Evolutionary conservation across 1,140 invertebrate species (phyloP).

Genomic region (Rhagoletis pomonella): DNA sequence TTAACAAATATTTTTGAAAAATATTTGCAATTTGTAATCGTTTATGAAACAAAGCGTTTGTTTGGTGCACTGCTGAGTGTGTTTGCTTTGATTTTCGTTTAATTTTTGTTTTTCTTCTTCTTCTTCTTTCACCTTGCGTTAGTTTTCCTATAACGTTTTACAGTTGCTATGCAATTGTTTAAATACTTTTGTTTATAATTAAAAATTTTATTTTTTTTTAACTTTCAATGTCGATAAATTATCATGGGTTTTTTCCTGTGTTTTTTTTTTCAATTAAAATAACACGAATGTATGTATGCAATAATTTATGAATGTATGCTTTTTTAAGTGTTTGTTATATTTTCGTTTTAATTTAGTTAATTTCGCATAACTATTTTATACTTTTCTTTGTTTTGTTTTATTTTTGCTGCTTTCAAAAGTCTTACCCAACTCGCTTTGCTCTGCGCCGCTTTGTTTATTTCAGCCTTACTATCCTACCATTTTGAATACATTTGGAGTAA

Average conservation of each 20-base stretch:
- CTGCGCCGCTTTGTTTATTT: constrained; percentile 64
- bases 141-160: too few species aligned
- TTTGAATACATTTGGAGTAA: constrained; percentile 53
- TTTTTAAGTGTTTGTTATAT: constrained; percentile 56
- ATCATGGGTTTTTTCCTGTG: neutral
- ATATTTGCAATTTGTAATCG: too few species aligned
- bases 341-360: constrained; percentile 35
- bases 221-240: neutral
- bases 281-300: constrained; percentile 28
- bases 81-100: too few species aligned
- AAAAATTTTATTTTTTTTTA: constrained; percentile 55
- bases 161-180: constrained; percentile 45
- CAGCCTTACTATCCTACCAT: neutral
- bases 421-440: constrained; percentile 57
- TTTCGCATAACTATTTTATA: constrained; percentile 17
- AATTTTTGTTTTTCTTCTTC: too few species aligned
- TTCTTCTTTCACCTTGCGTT: too few species aligned
- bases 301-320: constrained; percentile 48
- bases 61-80: too few species aligned
- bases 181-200: constrained; percentile 57
- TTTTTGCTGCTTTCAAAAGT: neutral
- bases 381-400: neutral
- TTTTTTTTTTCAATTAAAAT: constrained; percentile 49
- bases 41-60: too few species aligned
- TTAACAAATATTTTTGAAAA: too few species aligned